Base-by-base conservation (phyloP, 2,113 vertebrate species). In the Nanger granti region DNA sequence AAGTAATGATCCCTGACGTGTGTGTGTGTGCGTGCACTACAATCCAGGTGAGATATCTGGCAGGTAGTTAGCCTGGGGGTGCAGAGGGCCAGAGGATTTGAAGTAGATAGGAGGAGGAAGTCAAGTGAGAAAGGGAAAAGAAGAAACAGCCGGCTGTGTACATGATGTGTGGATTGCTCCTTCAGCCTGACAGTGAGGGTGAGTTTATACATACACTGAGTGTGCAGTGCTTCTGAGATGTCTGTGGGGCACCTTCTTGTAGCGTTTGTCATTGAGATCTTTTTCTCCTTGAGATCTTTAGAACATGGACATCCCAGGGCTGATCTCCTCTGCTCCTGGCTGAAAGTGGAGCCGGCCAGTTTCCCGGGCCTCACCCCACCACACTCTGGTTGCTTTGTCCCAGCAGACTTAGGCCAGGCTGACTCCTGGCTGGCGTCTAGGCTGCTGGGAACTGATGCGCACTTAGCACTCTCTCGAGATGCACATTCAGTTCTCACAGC, bases 101-200 rank as follows among this genome's bases (percentile, higher is more conserved):
- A 85, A 49, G 57, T 60, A 13, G 8, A 26, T 29, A 47, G 49
- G 18, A 95, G 41, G 13, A 76, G 29, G 41, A 47, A 66, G 59
- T 62, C 41, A n/a, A 59, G 47, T 31, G 2, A 59, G 82, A 69
- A 87, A n/a, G 20, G 52, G 28, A 37, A 83, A 44, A 22, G 3
- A 55, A 69, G 13, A 54, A 18, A 52, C 10, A 52, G 66, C 7
- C 0, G 0, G 2, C 15, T 29, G 10, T 1, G 1, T 11, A 9
- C 47, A 11, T 34, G 24, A 34, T 8, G 1, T 31, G 12, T 2
- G 1, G 29, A 13, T 7, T 1, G 18, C 34, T 14, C 4, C 28
- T 3, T 15, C 8, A 2, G 13, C 57, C 29, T 15, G 4, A 41
- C 37, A 20, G 1, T 2, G 4, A 29, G 34, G 22, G 2, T 34